Evolutionary conservation across 2,888 invertebrate genomes (phyloP).

Genomic region (Eilema sororculum): DNA sequence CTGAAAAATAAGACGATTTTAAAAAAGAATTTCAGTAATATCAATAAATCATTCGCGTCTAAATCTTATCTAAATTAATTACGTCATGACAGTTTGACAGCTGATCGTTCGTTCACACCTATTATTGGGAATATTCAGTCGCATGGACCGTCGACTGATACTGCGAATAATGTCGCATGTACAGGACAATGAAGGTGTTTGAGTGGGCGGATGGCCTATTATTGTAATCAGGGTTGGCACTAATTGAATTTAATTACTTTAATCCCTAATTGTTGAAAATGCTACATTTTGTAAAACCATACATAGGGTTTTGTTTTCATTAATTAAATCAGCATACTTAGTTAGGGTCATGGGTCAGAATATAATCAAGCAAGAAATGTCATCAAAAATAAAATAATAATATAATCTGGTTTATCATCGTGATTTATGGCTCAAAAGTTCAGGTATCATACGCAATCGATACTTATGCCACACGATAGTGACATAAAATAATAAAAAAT

Average conservation of each 20-base stretch:
- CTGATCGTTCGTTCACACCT: slow-evolving; percentile 7
- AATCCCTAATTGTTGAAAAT: too few species aligned
- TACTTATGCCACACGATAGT: slow-evolving; percentile 1
- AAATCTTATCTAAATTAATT: slow-evolving; percentile 21
- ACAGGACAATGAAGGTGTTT: slow-evolving; percentile 18
- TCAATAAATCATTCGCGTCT: background rate
- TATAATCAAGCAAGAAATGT: too few species aligned
- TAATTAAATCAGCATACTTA: too few species aligned
- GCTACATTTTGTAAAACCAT: too few species aligned
- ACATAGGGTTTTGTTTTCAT: too few species aligned
- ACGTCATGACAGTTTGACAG: slow-evolving; percentile 18
- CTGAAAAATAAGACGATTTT: background rate
- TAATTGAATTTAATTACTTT: slow-evolving; percentile 9
- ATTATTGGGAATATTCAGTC: slow-evolving; percentile 7
- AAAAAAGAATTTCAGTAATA: slow-evolving; percentile 1
- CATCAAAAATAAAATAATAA: too few species aligned
- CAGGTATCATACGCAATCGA: background rate
- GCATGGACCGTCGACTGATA: slow-evolving; percentile 3
- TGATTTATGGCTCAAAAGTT: background rate
- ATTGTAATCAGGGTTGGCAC: slow-evolving; percentile 22
- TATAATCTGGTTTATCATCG: background rate
- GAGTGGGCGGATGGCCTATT: slow-evolving; percentile 20
- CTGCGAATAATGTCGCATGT: slow-evolving; percentile 13
- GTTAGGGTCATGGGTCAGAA: too few species aligned
- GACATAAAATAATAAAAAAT: slow-evolving; percentile 8